Base-by-base conservation (phyloP, 2,888 invertebrate species). In the Trichacis sp. region DNA sequence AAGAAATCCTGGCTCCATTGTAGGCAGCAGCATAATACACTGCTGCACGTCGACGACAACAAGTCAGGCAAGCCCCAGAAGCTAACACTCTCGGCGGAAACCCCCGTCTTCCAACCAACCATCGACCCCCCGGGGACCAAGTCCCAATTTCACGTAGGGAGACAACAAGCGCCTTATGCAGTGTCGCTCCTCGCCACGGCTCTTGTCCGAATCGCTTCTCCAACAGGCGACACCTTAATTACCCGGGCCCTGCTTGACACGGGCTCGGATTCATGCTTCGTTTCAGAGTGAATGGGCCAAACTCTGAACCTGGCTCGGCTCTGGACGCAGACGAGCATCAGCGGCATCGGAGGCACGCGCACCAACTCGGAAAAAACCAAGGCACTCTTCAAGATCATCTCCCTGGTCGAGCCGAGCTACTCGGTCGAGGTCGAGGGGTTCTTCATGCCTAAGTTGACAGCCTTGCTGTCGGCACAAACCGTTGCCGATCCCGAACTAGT, bases 201-300 rank as follows among this genome's bases (percentile, higher is more conserved):
- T 4, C 1, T 12, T 2, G n/a, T 42, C 42, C 2, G 15, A 2
- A 14, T 42, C 2, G 6, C 8, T 4, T 12, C 18, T 1, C 42
- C 42, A 1, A 2, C 42, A 2, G 42, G 42, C 3, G 6, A 4
- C 9, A 4, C 15, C 15, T 4, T 17, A 2, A 11, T 5, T 1
- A 49, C 49, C 18, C 1, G n/a, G 11, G 17, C 9, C 2, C 14
- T 51, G 2, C 40, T 51, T 8, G 51, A 51, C 15, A 14, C 51
- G 5, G 40, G 51, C 1, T 51, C 51, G 2, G 51, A 51, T 8
- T 33, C 40, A 6, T 51, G 18, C 2, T 51, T 51, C n/a, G 42
- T 51, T 9, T 19, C 42, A 8, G 51, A 51, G 24, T 19, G 38
- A 5, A 12, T 50, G 2, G 50, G 18, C 3, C 38, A 36, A 9